Conservation (phyloP, 2,888 invertebrate species). For the Drosophila nigricruria region DNA sequence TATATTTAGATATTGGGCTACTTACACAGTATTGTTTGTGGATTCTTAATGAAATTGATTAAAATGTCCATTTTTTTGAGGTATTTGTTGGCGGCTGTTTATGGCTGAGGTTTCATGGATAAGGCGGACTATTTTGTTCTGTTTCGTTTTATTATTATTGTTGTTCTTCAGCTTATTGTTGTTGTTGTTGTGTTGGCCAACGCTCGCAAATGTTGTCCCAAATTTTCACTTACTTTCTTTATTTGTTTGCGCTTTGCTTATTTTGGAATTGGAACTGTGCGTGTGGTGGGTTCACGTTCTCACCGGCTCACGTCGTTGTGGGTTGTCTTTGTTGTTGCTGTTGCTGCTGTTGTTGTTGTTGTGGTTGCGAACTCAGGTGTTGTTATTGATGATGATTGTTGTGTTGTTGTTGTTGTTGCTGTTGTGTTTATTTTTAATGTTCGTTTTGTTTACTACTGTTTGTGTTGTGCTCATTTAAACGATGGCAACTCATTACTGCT, state of each 20-base stretch:
- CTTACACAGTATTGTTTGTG: constrained; percentile 80
- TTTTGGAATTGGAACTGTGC: constrained; percentile 14
- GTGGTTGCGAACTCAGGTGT: constrained; percentile 17
- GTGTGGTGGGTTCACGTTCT: constrained; percentile 32
- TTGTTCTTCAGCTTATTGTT: constrained; percentile 15
- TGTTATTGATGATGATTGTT: too few species aligned
- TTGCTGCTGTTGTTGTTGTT: neutral
- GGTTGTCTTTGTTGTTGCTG: constrained; percentile 5
- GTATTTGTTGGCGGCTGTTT: constrained; percentile 19
- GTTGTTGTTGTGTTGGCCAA: constrained; percentile 20
- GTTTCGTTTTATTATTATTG: neutral
- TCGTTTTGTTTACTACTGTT: constrained; percentile 22
- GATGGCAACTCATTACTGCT: constrained; percentile 42
- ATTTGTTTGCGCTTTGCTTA: constrained; percentile 49
- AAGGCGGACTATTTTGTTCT: constrained; percentile 4
- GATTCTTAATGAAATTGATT: constrained; percentile 65
- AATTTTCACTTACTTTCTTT: constrained; percentile 69
- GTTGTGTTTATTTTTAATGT: constrained; percentile 18
- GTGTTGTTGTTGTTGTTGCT: constrained; percentile 18
- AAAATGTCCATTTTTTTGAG: constrained; percentile 79
- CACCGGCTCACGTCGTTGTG: constrained; percentile 31
- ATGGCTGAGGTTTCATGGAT: constrained; percentile 41
- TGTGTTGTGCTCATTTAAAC: constrained; percentile 25
- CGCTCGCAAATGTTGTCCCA: constrained; percentile 63
- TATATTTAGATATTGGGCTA: constrained; percentile 19